Base-by-base conservation (phyloP, 2,113 vertebrate species). In the Paramisgurnus dabryanus region DNA sequence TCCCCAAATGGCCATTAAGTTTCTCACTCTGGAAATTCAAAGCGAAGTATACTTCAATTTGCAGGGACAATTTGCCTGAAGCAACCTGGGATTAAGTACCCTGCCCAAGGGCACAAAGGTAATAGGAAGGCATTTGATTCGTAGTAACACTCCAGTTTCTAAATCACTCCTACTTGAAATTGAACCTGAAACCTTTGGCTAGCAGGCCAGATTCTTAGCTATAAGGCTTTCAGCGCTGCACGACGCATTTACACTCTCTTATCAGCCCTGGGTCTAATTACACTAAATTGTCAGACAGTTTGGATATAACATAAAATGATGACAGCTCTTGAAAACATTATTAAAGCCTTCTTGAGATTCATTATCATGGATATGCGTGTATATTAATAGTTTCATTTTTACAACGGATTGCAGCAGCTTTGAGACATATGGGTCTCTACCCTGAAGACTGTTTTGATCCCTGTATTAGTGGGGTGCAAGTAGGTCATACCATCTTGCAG, bases 391-490 rank as follows among this genome's bases (percentile, higher is more conserved):
- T 63, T 63, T 34, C 27, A 22, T 12, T 53, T 53, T 15, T 53
- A 77, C 75, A 77, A 66, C 55, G 27, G 61, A 66, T 66, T 63
- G 63, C 47, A 55, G 63, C 45, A 66, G 75, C 34, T 77, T 77
- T 77, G 63, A 76, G 74, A 76, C 66, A 76, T 76, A 13, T 77
- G 63, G 75, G 75, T 77, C 75, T 66, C 9, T 77, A 77, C 75
- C 75, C 75, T 66, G 45, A 66, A 66, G 75, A 77, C 75, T 67
- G 45, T 77, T 76, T 77, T 77, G 75, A 77, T 66, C 61, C 75
- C 63, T 41, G 47, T 77, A 77, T 77, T 77, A 77, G 75, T 67
- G 63, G 63, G 75, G 75, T 77, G 75, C 75, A 77, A 77, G 75
- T 66, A 77, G 75, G 63, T 77, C 75, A 67, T 41, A 40, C 61